Evolutionary conservation across 2,888 invertebrate genomes (phyloP).

Genomic region (Drosophila yooni): DNA sequence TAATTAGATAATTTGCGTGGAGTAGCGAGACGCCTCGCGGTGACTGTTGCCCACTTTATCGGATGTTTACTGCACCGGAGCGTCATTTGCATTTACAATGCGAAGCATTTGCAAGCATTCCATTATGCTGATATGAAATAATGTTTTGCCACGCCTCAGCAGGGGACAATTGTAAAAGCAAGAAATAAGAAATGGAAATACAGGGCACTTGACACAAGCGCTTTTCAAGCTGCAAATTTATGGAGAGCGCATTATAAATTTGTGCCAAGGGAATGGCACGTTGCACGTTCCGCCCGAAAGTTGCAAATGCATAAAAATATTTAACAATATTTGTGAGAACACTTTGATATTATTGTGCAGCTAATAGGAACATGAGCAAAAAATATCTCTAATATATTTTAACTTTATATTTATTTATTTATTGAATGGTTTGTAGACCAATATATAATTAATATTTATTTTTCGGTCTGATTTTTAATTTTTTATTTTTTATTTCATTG

Average conservation of each 20-base stretch:
- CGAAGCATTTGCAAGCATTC: constrained; percentile 73
- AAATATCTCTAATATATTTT: not conserved
- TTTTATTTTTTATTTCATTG: not conserved
- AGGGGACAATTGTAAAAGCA: constrained; percentile 32
- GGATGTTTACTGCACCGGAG: constrained; percentile 27
- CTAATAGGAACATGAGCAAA: not conserved
- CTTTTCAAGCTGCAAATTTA: constrained; percentile 50
- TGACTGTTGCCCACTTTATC: constrained; percentile 13
- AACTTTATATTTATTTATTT: not conserved
- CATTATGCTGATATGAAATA: constrained; percentile 69
- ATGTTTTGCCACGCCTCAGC: constrained; percentile 37
- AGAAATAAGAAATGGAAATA: constrained; percentile 14
- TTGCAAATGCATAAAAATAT: not conserved
- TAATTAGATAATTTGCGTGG: constrained; percentile 69
- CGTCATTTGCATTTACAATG: constrained; percentile 62
- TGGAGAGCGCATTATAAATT: constrained; percentile 50
- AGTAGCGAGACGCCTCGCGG: constrained; percentile 7
- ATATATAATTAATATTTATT: not conserved
- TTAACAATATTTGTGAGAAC: not conserved
- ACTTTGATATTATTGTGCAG: not conserved
- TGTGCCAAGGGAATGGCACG: constrained; percentile 43
- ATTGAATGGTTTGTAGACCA: not conserved
- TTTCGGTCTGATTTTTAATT: not conserved
- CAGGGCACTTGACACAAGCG: constrained; percentile 48
- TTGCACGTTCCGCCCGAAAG: not conserved